These are phyloP conservation scores for Chironomus tepperi DNA, from an alignment of 1,140 invertebrate genomes.

Conservation along the genomic window DNA sequence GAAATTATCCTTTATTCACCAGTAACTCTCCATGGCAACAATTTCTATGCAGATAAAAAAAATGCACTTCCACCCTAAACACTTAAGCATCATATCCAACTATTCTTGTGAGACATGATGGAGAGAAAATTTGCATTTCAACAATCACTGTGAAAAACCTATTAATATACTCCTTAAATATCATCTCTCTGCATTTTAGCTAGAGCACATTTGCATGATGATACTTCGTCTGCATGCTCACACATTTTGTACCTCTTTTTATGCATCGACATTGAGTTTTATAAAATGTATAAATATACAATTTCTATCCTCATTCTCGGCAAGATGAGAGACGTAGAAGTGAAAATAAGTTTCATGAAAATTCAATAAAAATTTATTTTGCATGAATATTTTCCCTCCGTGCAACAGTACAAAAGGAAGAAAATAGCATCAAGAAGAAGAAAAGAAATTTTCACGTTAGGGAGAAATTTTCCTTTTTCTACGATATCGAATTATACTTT, in stretches of 20 bases:
- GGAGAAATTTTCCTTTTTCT: background rate
- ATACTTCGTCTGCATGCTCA: slow-evolving; percentile 3
- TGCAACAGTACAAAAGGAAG: background rate
- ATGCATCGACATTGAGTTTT: background rate
- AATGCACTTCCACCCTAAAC: too few relatives aligned
- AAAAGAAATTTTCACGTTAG: background rate
- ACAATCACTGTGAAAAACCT: background rate
- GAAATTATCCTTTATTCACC: too few relatives aligned
- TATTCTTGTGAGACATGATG: background rate
- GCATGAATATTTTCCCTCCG: background rate
- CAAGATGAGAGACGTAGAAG: background rate
- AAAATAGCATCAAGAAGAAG: background rate
- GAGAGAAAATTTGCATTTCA: background rate
- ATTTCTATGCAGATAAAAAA: too few relatives aligned
- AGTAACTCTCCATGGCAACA: too few relatives aligned
- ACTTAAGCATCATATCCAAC: too few relatives aligned
- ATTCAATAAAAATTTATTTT: slow-evolving; percentile 23
- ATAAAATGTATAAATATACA: slow-evolving; percentile 14
- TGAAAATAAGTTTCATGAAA: slow-evolving; percentile 10
- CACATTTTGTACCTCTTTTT: background rate
- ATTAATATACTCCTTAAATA: slow-evolving; percentile 9
- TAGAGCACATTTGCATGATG: slow-evolving; percentile 3
- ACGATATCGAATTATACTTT: slow-evolving; percentile 16
- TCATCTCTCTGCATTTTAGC: background rate
- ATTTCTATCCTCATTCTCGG: background rate